phyloP scores from a whole-genome alignment of 2,113 vertebrate genomes.

The Cervus canadensis region DNA sequence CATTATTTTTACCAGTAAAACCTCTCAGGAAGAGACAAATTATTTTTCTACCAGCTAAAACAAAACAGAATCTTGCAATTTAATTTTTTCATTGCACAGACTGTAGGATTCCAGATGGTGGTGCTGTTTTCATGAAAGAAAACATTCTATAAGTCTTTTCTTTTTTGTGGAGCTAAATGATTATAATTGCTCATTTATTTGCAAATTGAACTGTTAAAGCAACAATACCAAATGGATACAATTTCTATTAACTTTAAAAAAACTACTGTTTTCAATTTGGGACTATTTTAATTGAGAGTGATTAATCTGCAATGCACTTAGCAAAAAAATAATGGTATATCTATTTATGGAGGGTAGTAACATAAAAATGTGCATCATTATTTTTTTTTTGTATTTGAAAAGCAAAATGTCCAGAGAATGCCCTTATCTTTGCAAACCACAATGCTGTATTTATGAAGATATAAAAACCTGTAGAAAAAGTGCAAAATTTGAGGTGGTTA shows the following conservation, averaged over 20 bases:
- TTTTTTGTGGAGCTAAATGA: neutral
- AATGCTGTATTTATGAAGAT: neutral
- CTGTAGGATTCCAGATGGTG: constrained; percentile 39
- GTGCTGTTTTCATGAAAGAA: constrained; percentile 53
- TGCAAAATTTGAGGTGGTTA: constrained; percentile 11
- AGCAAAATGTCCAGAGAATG: constrained; percentile 14
- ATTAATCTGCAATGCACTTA: neutral
- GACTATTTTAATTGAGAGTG: neutral
- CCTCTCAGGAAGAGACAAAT: neutral
- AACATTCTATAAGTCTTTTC: neutral
- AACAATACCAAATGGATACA: neutral
- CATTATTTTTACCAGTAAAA: constrained; percentile 18
- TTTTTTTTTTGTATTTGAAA: neutral
- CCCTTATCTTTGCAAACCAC: constrained; percentile 35
- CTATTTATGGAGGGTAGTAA: neutral
- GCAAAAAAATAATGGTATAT: neutral
- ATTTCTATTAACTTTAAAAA: neutral
- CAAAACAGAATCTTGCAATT: neutral
- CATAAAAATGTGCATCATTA: neutral
- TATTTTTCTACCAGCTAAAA: neutral
- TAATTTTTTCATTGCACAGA: neutral
- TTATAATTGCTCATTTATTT: neutral
- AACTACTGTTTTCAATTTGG: neutral
- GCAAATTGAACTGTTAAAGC: neutral
- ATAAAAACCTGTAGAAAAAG: neutral